Percentiles rank a stretch among this genome's conserved stretches.
These are phyloP conservation scores for Synaphobranchus kaupii DNA, from an alignment of 2,797 vertebrate genomes.

Conservation along the genomic window DNA sequence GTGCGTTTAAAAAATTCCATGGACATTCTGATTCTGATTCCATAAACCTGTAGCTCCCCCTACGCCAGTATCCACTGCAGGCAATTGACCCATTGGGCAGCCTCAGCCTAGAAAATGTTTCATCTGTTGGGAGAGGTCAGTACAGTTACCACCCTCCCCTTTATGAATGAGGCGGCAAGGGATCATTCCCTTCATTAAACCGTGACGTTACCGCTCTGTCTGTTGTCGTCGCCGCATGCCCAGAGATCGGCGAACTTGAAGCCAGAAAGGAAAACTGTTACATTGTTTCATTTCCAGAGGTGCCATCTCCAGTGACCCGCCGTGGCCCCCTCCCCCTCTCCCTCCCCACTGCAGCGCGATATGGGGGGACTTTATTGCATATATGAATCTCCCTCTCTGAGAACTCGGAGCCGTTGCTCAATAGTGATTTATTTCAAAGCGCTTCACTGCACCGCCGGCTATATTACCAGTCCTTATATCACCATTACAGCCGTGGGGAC, in stretches of 20 bases:
- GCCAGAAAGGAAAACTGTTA: neutral
- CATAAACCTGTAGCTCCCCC: neutral
- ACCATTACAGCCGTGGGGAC: neutral
- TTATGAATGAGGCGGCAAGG: neutral
- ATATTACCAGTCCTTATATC: slow-evolving; percentile 7
- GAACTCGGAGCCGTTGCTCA: neutral
- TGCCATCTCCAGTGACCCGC: neutral
- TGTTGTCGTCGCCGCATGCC: neutral
- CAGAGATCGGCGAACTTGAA: neutral
- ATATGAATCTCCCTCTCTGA: slow-evolving; percentile 24
- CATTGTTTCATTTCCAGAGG: neutral
- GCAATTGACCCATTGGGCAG: neutral
- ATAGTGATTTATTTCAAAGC: slow-evolving; percentile 28
- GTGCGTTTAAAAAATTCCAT: neutral
- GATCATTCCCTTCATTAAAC: neutral
- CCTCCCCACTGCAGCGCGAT: neutral
- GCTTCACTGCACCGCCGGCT: neutral
- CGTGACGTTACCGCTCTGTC: neutral
- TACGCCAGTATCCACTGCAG: neutral
- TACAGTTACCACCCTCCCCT: neutral
- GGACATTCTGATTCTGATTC: neutral
- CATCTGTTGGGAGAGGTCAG: neutral
- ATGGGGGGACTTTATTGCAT: neutral
- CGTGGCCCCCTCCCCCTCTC: neutral
- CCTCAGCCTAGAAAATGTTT: neutral